phyloP scores from a whole-genome alignment of 2,797 vertebrate genomes.

The Caiman crocodilus region DNA sequence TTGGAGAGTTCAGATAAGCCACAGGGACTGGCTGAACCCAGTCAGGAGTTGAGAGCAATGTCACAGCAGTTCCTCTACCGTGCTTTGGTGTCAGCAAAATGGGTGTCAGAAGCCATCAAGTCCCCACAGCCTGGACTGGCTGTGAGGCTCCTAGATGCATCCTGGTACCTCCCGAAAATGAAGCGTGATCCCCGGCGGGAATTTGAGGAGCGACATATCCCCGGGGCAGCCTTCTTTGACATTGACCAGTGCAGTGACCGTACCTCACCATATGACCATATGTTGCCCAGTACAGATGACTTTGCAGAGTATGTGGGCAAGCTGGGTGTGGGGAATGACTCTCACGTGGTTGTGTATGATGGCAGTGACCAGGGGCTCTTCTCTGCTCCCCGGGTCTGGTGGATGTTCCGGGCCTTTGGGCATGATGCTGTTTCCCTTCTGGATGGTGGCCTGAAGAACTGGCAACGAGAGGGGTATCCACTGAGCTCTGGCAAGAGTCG shows the following conservation, averaged over 20 bases:
- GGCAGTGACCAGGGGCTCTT: conserved; percentile 91
- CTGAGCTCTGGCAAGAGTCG: conserved; percentile 81
- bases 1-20: background rate
- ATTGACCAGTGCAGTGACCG: conserved; percentile 90
- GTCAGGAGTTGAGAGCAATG: conserved; percentile 43
- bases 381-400: conserved; percentile 94
- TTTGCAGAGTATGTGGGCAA: conserved; percentile 88
- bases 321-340: conserved; percentile 88
- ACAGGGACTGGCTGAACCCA: background rate
- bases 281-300: conserved; percentile 84
- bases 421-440: conserved; percentile 91
- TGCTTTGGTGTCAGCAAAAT: conserved; percentile 88
- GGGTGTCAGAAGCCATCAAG: conserved; percentile 88
- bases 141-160: conserved; percentile 90
- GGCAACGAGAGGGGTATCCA: conserved; percentile 83
- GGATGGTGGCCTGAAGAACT: conserved; percentile 91
- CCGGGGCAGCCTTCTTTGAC: conserved; percentile 90
- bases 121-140: conserved; percentile 78
- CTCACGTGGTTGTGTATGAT: conserved; percentile 95
- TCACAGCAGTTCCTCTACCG: conserved; percentile 81
- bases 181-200: conserved; percentile 85
- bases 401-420: conserved; percentile 96
- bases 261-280: conserved; percentile 87
- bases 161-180: conserved; percentile 90
- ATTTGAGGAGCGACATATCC: conserved; percentile 89